These are phyloP conservation scores for Cotesia chilonis DNA, from an alignment of 1,140 invertebrate genomes.

Conservation along the genomic window DNA sequence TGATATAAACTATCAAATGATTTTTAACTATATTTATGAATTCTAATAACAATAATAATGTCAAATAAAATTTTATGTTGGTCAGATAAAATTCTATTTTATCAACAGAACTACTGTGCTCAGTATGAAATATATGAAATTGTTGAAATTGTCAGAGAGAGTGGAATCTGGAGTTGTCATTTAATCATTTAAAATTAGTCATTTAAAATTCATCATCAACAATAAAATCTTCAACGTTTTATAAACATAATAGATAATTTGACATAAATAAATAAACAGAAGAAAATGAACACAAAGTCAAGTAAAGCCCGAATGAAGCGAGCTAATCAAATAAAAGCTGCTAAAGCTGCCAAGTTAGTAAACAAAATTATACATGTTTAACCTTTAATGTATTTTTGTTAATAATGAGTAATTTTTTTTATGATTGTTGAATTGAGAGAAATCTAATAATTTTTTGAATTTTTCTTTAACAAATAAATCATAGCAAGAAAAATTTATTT, in stretches of 20 bases:
- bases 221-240: background rate
- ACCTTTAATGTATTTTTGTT: too few relatives aligned
- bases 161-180: background rate
- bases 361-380: background rate
- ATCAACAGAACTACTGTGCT: too few relatives aligned
- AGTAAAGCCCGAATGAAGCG: background rate
- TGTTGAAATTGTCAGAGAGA: background rate
- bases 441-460: too few relatives aligned
- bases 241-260: background rate
- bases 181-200: too few relatives aligned
- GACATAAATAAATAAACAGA: background rate
- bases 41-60: background rate
- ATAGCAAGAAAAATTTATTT: background rate
- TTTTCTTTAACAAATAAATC: background rate
- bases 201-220: too few relatives aligned
- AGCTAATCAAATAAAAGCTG: constrained; percentile 25
- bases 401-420: too few relatives aligned
- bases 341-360: constrained; percentile 29
- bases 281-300: constrained; percentile 1
- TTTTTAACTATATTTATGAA: background rate
- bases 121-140: background rate
- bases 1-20: background rate
- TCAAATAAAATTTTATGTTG: too few relatives aligned
- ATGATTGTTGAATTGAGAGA: too few relatives aligned
- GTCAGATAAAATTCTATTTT: too few relatives aligned